phyloP scores from a whole-genome alignment of 1,140 invertebrate species.

The Tachypleus tridentatus region DNA sequence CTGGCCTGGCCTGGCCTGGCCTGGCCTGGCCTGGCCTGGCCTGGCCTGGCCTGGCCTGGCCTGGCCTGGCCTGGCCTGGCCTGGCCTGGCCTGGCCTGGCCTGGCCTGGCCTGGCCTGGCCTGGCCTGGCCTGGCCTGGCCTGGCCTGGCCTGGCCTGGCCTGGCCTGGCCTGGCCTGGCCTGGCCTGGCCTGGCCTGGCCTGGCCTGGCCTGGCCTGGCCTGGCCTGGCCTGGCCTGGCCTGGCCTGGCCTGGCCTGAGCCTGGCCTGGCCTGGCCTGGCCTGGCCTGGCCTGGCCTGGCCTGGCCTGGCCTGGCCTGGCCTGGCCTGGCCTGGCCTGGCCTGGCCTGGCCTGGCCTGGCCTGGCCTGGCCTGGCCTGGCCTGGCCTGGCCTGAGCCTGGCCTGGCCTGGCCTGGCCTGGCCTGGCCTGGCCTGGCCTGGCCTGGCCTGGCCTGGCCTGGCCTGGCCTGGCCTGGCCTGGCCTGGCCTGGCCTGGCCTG shows the following conservation, averaged over 20 bases:
- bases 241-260: constrained; percentile 24
- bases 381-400: constrained; percentile 23
- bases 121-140: constrained; percentile 26
- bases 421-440: constrained; percentile 25
- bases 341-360: constrained; percentile 21
- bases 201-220: constrained; percentile 21
- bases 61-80: constrained; percentile 23
- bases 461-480: constrained; percentile 26
- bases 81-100: constrained; percentile 24
- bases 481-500: constrained; percentile 21
- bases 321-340: constrained; percentile 25
- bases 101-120: constrained; percentile 26
- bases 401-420: constrained; percentile 23
- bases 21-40: constrained; percentile 24
- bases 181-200: constrained; percentile 25
- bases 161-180: constrained; percentile 21
- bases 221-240: constrained; percentile 23
- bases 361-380: constrained; percentile 22
- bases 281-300: constrained; percentile 26
- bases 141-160: constrained; percentile 26
- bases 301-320: constrained; percentile 21
- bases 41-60: constrained; percentile 25
- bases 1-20: constrained; percentile 23
- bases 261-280: constrained; percentile 26
- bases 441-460: constrained; percentile 26